Conservation (phyloP, 1,140 invertebrate species). For the Pentalonia nigronervosa region DNA sequence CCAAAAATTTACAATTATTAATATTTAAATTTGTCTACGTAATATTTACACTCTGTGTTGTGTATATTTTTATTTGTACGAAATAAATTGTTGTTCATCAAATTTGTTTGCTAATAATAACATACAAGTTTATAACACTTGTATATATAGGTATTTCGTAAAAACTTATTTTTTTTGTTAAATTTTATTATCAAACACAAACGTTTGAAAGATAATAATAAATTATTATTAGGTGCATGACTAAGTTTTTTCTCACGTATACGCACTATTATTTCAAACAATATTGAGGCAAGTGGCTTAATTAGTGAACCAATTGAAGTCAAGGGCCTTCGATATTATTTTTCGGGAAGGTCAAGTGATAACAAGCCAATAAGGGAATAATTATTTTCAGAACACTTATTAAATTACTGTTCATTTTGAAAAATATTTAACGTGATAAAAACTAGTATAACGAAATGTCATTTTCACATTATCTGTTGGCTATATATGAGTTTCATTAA, state of each 20-base stretch:
- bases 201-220: neutral
- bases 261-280: neutral
- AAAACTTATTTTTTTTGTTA: neutral
- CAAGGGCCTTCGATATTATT: conserved; percentile 6
- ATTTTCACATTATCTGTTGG: no score
- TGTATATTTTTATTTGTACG: neutral
- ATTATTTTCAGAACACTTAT: neutral
- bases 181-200: neutral
- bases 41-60: neutral
- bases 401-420: no score
- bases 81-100: neutral
- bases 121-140: neutral
- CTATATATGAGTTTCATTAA: no score
- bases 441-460: no score
- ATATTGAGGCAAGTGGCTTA: neutral
- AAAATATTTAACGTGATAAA: no score
- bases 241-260: neutral
- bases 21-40: neutral
- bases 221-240: neutral
- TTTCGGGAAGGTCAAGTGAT: conserved; percentile 14
- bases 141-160: neutral
- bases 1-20: neutral
- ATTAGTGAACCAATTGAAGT: conserved; percentile 20
- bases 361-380: conserved; percentile 12
- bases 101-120: neutral